These are phyloP conservation scores for Archips crataeganus DNA, from an alignment of 2,888 invertebrate genomes.

Conservation along the genomic window DNA sequence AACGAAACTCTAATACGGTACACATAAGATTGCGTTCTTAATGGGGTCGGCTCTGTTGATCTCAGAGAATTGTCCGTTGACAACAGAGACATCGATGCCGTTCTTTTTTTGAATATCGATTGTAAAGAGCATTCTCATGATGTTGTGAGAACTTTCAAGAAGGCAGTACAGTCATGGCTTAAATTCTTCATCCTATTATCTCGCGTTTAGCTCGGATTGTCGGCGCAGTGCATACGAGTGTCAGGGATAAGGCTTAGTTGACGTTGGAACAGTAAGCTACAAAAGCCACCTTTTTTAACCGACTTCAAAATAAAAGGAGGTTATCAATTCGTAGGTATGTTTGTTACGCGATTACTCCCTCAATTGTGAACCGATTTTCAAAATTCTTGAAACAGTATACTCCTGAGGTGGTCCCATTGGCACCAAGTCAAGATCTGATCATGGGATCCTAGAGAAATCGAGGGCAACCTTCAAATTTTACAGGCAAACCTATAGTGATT, in stretches of 20 bases:
- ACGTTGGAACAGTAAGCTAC: slow-evolving; percentile 23
- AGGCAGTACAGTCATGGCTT: slow-evolving; percentile 68
- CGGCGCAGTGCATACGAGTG: slow-evolving; percentile 23
- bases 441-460: too few relatives aligned
- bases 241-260: slow-evolving; percentile 23
- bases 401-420: too few relatives aligned
- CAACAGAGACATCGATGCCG: slow-evolving; percentile 84
- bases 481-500: too few relatives aligned
- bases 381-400: too few relatives aligned
- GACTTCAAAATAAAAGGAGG: too few relatives aligned
- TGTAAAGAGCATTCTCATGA: slow-evolving; percentile 84
- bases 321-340: too few relatives aligned
- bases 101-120: slow-evolving; percentile 85
- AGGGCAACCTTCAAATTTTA: too few relatives aligned
- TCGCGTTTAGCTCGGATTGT: slow-evolving; percentile 58
- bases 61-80: slow-evolving; percentile 82
- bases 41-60: slow-evolving; percentile 58
- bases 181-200: slow-evolving; percentile 73
- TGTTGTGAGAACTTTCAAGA: slow-evolving; percentile 80
- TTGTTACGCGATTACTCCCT: too few relatives aligned
- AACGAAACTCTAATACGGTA: slow-evolving; percentile 50
- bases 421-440: too few relatives aligned
- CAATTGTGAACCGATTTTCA: too few relatives aligned
- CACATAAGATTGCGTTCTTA: slow-evolving; percentile 52
- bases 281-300: slow-evolving; percentile 6